Conservation (phyloP, 2,888 invertebrate genomes). For the Leptothorax acervorum region DNA sequence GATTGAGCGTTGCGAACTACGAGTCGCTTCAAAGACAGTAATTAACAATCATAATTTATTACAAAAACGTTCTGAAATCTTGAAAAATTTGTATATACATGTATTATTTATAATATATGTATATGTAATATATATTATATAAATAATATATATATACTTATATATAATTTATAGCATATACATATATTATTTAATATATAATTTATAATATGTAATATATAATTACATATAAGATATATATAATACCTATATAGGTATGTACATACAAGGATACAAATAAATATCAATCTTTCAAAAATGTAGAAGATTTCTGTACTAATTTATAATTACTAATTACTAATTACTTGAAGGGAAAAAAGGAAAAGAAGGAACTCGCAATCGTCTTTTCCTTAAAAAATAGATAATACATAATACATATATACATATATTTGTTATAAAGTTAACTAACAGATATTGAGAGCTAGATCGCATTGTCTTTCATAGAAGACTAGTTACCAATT, state of each 20-base stretch:
- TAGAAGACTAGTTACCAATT: constrained; percentile 1
- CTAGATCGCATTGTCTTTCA: neutral
- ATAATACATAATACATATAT: neutral
- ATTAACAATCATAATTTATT: constrained; percentile 7
- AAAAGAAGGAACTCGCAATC: too few species aligned
- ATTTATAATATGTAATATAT: too few species aligned
- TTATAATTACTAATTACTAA: neutral
- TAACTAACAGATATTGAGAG: neutral
- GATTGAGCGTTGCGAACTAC: constrained; percentile 2
- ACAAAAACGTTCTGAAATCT: neutral
- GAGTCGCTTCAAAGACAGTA: neutral
- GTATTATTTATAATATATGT: neutral
- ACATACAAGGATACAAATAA: too few species aligned
- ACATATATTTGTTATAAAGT: neutral
- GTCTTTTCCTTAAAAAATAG: neutral
- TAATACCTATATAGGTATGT: too few species aligned
- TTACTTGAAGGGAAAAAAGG: too few species aligned
- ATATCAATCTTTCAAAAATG: too few species aligned
- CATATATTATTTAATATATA: too few species aligned
- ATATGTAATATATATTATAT: neutral
- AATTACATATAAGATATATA: too few species aligned
- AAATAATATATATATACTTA: neutral
- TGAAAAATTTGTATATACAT: neutral
- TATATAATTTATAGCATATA: too few species aligned
- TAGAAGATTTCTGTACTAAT: neutral